Evolutionary conservation across 2,888 invertebrate species (phyloP), one percentile per base, ranked within the genome.

Genomic region (Thera obeliscata): DNA sequence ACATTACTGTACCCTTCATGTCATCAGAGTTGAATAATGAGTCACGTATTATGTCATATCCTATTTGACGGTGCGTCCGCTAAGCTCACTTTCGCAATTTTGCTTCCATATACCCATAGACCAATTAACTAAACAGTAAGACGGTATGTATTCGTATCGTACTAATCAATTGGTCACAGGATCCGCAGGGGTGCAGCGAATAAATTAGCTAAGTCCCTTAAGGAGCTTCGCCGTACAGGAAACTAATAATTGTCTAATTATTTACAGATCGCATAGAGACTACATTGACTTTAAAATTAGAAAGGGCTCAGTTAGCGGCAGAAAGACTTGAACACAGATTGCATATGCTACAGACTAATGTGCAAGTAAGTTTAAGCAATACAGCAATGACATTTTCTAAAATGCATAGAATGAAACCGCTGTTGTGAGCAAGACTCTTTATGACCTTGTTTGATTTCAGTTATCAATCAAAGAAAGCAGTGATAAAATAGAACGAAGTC

Each of bases 251-350:
- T 79, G 74, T 75, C 70, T 78, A 77, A 82, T 83, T 80, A 76
- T 73, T 87, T 87, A 62, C 86, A 93, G 93, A 93, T 83, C 91
- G 90, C 62, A 86, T 93, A 70, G 93, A 93, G 81, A 92, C 90
- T 61, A 88, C 93, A 67, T 78, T 93, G 71, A 88, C 91, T 73
- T 80, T 93, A 76, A 88, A 88, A 85, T 84, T 94, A 78, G 89
- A 93, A 81, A 87, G 94, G 82, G 87, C 88, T 74, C 87, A 93
- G 86, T 82, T 94, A 81, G 92, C 94, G 75, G 94, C 92, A 56
- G 93, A 93, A 74, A 84, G 90, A 73, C 81, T 93, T 71, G 93
- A 92, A 75, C 92, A 93, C 74, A 84, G 92, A 71, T 80, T 93
- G 73, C 91, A 92, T 71, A 91, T 92, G 90, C 83, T 93, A 61